These are phyloP conservation scores for Drosophila quinaria DNA, from an alignment of 2,888 invertebrate genomes.

Conservation along the genomic window DNA sequence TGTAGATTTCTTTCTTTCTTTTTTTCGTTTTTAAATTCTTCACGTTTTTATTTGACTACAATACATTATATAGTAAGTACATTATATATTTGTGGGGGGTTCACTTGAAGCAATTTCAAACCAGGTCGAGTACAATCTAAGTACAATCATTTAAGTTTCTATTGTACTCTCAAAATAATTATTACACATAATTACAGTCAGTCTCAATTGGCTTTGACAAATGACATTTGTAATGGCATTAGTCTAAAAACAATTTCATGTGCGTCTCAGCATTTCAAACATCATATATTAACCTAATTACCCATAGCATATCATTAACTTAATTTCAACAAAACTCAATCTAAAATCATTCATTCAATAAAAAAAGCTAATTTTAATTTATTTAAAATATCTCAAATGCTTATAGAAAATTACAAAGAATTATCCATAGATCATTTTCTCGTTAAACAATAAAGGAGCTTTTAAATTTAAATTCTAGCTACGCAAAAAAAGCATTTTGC, in stretches of 20 bases:
- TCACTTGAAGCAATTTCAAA: conserved; percentile 62
- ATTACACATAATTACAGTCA: conserved; percentile 79
- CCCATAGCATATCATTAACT: not conserved
- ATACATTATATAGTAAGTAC: conserved; percentile 28
- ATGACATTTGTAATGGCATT: conserved; percentile 78
- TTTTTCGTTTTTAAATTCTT: conserved; percentile 57
- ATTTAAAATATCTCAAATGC: not conserved
- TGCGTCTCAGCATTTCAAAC: conserved; percentile 48
- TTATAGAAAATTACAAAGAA: not conserved
- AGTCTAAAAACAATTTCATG: conserved; percentile 74
- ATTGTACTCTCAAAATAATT: conserved; percentile 52
- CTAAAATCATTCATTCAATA: conserved; percentile 1
- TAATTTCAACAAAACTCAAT: not conserved
- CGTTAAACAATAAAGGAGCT: not conserved
- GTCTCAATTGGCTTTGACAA: conserved; percentile 79
- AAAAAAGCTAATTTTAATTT: not conserved
- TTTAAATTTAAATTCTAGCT: conserved; percentile 39
- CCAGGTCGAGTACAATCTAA: conserved; percentile 50
- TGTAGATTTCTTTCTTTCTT: conserved; percentile 24
- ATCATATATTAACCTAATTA: conserved; percentile 30
- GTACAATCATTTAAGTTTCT: conserved; percentile 19
- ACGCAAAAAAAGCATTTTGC: conserved; percentile 11
- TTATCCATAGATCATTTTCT: not conserved
- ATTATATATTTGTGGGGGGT: conserved; percentile 49
- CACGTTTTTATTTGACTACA: conserved; percentile 37